A percentile compares a stretch with the other conserved stretches of the same genome.
Conservation (phyloP, 2,888 invertebrate genomes). For the Hermaeophaga mercurialis region DNA sequence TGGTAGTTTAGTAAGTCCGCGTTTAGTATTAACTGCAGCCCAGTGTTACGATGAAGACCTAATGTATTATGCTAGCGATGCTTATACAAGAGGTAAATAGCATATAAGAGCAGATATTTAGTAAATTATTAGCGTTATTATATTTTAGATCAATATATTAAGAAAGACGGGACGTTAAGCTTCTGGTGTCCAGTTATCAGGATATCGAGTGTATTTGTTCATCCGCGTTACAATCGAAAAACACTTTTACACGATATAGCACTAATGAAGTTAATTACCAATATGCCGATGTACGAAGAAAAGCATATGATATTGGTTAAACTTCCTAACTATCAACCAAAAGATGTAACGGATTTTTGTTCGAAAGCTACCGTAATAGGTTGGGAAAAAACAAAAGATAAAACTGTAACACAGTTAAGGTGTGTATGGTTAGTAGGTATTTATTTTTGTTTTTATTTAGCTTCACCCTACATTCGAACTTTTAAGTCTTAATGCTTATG, state of each 20-base stretch:
- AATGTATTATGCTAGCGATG: background rate
- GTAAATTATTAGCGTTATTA: no score
- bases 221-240: background rate
- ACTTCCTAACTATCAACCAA: background rate
- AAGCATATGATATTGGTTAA: background rate
- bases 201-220: background rate
- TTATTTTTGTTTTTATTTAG: no score
- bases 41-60: background rate
- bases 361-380: background rate
- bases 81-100: background rate
- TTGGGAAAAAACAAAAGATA: background rate
- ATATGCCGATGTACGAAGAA: background rate
- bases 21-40: background rate
- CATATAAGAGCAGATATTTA: no score
- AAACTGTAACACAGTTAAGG: background rate
- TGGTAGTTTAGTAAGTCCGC: background rate
- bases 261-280: background rate
- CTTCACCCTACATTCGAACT: no score
- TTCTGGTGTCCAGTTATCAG: background rate
- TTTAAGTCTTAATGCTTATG: no score
- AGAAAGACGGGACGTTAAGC: background rate
- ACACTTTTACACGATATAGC: background rate
- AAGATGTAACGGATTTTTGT: background rate
- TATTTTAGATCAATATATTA: background rate
- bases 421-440: background rate